Evolutionary conservation across 2,113 vertebrate genomes (phyloP), one percentile per base, ranked within the genome.

Genomic region (Thamnophis sirtalis): DNA sequence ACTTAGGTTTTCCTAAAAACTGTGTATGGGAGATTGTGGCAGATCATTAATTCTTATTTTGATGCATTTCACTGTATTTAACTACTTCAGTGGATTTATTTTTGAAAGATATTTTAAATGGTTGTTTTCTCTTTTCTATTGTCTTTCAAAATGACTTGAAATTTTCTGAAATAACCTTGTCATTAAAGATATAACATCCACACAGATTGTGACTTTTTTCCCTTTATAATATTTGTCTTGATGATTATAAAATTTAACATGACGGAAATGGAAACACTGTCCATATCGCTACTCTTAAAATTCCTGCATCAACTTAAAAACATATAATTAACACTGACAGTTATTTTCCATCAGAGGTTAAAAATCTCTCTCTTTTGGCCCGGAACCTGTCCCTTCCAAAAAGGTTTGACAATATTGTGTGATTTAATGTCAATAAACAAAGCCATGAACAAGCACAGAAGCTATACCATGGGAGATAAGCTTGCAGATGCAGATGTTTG

Each of bases 321-420:
- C 2, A 26, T 63, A 7, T 93, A 94, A 89, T 13, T 91, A 13
- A 86, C 15, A 43, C 1, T 88, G 92, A 94, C 9, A 2, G 49
- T 33, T 56, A 86, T n/a, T 89, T 91, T 93, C 91, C 54, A 86
- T n/a, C 55, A 85, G 84, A 51, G 24, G 91, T 94, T 86, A 86
- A 68, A 60, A 54, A 6, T 2, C 43, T 28, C 88, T 91, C 51
- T 85, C 85, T 55, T 87, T 21, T 80, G 51, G 48, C 22, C 11
- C 4, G 84, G 86, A 85, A 92, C 33, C 49, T 92, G 91, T n/a
- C 28, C 11, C 0, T 15, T 11, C 54, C 60, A 56, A 85, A 87
- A 38, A 13, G 19, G 0, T 10, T 49, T 43, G 49, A 88, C 88
- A 60, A 84, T 84, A 28, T 55, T 88, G 63, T 84, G 9, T 92